A percentile compares a stretch with the other conserved stretches of the same genome.
Conservation (phyloP, 2,888 invertebrate genomes). For the Autographa gamma region DNA sequence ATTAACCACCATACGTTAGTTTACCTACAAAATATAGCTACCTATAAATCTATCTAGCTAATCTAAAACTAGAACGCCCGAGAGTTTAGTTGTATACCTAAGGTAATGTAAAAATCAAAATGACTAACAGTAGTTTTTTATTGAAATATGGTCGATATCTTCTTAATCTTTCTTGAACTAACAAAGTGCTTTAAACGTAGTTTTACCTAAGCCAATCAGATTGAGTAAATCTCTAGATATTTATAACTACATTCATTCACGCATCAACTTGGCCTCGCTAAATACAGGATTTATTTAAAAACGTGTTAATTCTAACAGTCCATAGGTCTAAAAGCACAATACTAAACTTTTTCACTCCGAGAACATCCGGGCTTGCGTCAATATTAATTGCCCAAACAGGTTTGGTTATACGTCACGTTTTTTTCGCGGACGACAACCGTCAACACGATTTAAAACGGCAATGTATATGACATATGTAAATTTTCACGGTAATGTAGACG, state of each 20-base stretch:
- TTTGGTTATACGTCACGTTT: conserved; percentile 27
- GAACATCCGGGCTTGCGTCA: not conserved
- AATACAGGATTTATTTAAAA: not conserved
- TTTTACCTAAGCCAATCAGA: too few species aligned
- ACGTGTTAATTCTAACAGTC: conserved; percentile 18
- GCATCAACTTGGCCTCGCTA: not conserved
- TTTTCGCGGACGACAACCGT: conserved; percentile 11
- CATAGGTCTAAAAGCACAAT: conserved; percentile 18
- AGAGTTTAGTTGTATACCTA: too few species aligned
- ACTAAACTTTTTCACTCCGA: conserved; percentile 1
- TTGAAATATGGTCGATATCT: too few species aligned
- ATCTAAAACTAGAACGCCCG: too few species aligned
- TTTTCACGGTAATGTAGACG: conserved; percentile 34
- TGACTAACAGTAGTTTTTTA: too few species aligned
- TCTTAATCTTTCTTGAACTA: too few species aligned
- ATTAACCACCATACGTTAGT: not conserved
- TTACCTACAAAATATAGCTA: too few species aligned
- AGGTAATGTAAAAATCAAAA: too few species aligned
- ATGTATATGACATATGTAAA: conserved; percentile 39
- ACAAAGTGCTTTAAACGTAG: too few species aligned
- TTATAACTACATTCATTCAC: not conserved
- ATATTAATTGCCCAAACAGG: conserved; percentile 19
- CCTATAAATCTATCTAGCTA: too few species aligned
- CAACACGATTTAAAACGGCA: conserved; percentile 28
- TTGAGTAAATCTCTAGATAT: not conserved